Evolutionary conservation across 2,113 vertebrate genomes (phyloP).

Genomic region (Prionailurus bengalensis): DNA sequence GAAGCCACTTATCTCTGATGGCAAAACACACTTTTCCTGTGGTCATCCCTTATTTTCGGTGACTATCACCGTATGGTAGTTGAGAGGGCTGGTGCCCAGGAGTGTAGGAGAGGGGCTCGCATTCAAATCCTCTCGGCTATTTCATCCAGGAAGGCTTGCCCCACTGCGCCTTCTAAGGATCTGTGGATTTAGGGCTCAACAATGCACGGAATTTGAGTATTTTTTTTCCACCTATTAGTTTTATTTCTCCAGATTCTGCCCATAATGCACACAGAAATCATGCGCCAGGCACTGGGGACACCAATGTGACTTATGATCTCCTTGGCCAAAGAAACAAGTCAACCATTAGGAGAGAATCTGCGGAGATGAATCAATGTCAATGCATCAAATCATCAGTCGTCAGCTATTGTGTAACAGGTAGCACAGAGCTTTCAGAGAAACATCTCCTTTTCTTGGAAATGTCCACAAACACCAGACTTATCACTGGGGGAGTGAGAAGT

Average conservation of each 20-base stretch:
- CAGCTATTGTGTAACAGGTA: neutral
- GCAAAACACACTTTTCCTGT: neutral
- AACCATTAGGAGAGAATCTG: neutral
- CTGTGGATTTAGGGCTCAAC: neutral
- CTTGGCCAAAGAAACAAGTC: constrained; percentile 30
- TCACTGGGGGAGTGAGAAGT: neutral
- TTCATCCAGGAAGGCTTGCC: neutral
- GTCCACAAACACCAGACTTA: neutral
- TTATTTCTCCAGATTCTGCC: neutral
- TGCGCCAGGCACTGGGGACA: neutral
- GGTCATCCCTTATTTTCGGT: neutral
- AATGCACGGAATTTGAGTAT: neutral
- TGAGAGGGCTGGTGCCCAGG: no score
- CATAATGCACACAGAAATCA: neutral
- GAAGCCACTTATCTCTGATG: neutral
- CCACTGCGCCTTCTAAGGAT: neutral
- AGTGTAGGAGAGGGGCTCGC: no score
- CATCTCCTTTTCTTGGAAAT: neutral
- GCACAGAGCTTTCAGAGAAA: neutral
- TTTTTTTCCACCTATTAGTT: neutral
- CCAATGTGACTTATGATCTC: neutral
- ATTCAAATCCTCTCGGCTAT: neutral
- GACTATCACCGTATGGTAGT: neutral
- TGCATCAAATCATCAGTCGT: neutral
- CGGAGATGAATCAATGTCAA: neutral